Percentiles rank a stretch among this genome's conserved stretches.
These are phyloP conservation scores for Antrozous pallidus DNA, from an alignment of 2,797 vertebrate genomes.

Conservation along the genomic window DNA sequence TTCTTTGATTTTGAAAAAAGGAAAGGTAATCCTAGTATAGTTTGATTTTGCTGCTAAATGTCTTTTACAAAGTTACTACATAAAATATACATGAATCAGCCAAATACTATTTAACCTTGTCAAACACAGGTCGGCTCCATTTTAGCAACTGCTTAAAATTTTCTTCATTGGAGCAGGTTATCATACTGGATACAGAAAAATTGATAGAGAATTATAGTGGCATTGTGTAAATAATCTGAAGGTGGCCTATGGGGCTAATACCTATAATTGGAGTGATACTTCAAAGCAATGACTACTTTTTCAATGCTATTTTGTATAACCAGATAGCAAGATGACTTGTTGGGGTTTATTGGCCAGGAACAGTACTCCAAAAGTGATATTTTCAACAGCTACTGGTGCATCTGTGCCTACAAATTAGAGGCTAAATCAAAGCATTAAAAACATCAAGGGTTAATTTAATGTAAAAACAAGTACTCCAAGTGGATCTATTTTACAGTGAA, in stretches of 20 bases:
- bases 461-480: slow-evolving; percentile 86
- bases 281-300: slow-evolving; percentile 97
- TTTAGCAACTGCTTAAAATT: slow-evolving; percentile 88
- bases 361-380: slow-evolving; percentile 88
- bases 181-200: slow-evolving; percentile 90
- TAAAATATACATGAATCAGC: slow-evolving; percentile 83
- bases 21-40: slow-evolving; percentile 76
- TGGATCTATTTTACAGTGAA: slow-evolving; percentile 84
- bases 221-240: slow-evolving; percentile 99
- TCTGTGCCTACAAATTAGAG: slow-evolving; percentile 87
- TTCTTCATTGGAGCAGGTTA: slow-evolving; percentile 87
- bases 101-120: slow-evolving; percentile 89
- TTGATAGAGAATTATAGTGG: slow-evolving; percentile 93
- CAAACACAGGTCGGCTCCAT: slow-evolving; percentile 91
- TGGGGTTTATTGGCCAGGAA: slow-evolving; percentile 85
- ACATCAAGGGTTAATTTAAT: slow-evolving; percentile 89
- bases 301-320: slow-evolving; percentile 84
- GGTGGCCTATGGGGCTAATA: slow-evolving; percentile 98
- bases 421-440: slow-evolving; percentile 87
- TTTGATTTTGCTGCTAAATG: slow-evolving; percentile 81
- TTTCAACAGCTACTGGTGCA: slow-evolving; percentile 89
- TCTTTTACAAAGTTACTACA: slow-evolving; percentile 83
- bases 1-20: slow-evolving; percentile 69
- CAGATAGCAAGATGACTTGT: slow-evolving; percentile 85
- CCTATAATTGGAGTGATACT: slow-evolving; percentile 99